Evolutionary conservation across 2,797 vertebrate species (phyloP).

Genomic region (Pachyuromys duprasi): DNA sequence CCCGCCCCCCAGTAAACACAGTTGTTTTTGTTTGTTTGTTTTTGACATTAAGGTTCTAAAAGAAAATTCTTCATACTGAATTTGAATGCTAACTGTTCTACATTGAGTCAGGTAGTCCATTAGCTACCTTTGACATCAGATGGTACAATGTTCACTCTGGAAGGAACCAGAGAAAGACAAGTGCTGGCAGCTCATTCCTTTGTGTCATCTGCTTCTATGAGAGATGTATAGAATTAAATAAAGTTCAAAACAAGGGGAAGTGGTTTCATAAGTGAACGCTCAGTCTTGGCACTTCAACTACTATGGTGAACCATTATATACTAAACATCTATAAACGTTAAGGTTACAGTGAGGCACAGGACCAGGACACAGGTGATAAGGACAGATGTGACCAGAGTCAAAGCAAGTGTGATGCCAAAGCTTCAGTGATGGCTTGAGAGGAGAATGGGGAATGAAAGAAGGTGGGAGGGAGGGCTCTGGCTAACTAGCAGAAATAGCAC

Average conservation of each 20-base stretch:
- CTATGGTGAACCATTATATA: background rate
- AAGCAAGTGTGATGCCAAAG: background rate
- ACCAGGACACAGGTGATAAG: background rate
- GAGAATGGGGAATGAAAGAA: background rate
- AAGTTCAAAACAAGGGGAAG: background rate
- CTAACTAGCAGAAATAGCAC: background rate
- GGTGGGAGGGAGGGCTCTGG: background rate
- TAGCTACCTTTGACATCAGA: constrained; percentile 14
- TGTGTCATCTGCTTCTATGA: background rate
- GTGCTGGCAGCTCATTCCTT: background rate
- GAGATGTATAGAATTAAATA: background rate
- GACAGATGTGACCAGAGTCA: background rate
- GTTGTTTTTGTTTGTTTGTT: background rate
- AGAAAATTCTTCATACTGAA: background rate
- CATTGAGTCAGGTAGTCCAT: background rate
- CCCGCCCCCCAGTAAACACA: background rate
- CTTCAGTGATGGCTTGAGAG: background rate
- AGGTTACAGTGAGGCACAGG: accelerated
- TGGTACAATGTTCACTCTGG: background rate
- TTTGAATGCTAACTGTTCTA: background rate
- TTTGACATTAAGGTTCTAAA: background rate
- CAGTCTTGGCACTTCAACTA: background rate
- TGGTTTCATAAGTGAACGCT: accelerated
- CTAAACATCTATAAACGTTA: background rate
- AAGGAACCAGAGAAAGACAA: background rate